Base-by-base conservation (phyloP, 2,797 vertebrate species). In the Crossoptilon crossoptilon region DNA sequence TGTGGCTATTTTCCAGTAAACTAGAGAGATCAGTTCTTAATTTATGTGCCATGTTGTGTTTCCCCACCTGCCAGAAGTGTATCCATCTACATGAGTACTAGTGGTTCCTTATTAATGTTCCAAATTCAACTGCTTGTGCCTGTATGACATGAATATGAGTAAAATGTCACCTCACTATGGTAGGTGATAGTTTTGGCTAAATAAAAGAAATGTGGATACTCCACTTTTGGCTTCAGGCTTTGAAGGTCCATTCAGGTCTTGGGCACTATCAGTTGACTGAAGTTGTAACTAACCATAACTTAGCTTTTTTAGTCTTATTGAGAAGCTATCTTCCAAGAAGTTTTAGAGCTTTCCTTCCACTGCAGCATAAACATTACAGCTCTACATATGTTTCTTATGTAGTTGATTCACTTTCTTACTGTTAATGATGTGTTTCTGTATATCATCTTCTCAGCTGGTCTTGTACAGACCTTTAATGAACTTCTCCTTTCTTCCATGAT, bases 81-180 rank as follows among this genome's bases (percentile, higher is more conserved):
- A 53, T 53, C 27, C 27, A 29, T 53, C 1, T 33, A 5, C 66
- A 29, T 2, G 0, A 1, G 21, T 4, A 49, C 59, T 35, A 62
- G 21, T 41, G 7, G 5, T 41, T 73, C 24, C 24, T 72, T 55
- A 26, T 9, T 41, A 11, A 69, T 9, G 16, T 55, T 69, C 6
- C 12, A 62, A 48, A 66, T 41, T 58, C 53, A 62, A 10, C 6
- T 41, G 10, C 24, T 14, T 72, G 8, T 82, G 7, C 24, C 37
- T 91, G 56, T 35, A 53, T 43, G 16, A 31, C 11, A 46, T 13
- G 9, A 55, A 49, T 59, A 73, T 9, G 35, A 15, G 6, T 46
- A 22, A 79, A 82, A 4, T 49, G 22, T 2, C 2, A 41, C 37
- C 11, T 8, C 7, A 14, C 7, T 60, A 55, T 80, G 4, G 11